Conservation (phyloP, 2,797 vertebrate genomes). For the Sparus aurata region DNA sequence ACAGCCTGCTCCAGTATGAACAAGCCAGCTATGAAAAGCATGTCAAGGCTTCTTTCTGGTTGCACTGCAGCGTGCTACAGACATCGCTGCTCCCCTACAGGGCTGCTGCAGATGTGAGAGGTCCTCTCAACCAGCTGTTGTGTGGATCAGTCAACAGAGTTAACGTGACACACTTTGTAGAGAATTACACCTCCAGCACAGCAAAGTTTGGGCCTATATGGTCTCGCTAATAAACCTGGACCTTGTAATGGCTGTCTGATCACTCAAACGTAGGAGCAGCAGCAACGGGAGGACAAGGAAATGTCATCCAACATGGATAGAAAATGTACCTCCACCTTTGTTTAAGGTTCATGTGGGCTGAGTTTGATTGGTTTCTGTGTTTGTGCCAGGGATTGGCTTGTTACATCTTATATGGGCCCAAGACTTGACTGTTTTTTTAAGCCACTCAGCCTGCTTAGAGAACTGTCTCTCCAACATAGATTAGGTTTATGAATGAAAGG, state of each 20-base stretch:
- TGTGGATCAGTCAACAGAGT: conserved; percentile 95
- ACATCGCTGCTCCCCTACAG: conserved; percentile 88
- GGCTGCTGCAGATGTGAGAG: conserved; percentile 90
- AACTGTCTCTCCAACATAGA: conserved; percentile 24
- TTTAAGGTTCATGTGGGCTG: conserved; percentile 90
- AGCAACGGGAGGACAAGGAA: conserved; percentile 86
- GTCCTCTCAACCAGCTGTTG: conserved; percentile 93
- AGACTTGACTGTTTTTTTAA: conserved; percentile 62
- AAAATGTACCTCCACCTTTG: conserved; percentile 92
- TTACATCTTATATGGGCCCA: conserved; percentile 69
- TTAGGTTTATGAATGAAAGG: conserved; percentile 40
- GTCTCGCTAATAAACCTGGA: conserved; percentile 96
- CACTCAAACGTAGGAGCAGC: conserved; percentile 92
- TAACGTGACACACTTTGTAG: conserved; percentile 93
- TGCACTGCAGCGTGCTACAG: conserved; percentile 88
- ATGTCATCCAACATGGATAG: conserved; percentile 91
- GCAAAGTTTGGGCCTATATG: conserved; percentile 91
- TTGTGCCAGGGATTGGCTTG: conserved; percentile 81
- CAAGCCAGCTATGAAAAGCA: conserved; percentile 85
- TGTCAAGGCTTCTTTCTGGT: conserved; percentile 89
- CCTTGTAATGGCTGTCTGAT: conserved; percentile 94
- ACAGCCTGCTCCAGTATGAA: conserved; percentile 80
- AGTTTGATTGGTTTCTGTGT: conserved; percentile 85
- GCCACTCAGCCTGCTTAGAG: conserved; percentile 31
- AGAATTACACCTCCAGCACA: conserved; percentile 93